A percentile compares a stretch with the other conserved stretches of the same genome.
Evolutionary conservation across 2,888 invertebrate genomes (phyloP).

Genomic region (Oscheius myriophilus): DNA sequence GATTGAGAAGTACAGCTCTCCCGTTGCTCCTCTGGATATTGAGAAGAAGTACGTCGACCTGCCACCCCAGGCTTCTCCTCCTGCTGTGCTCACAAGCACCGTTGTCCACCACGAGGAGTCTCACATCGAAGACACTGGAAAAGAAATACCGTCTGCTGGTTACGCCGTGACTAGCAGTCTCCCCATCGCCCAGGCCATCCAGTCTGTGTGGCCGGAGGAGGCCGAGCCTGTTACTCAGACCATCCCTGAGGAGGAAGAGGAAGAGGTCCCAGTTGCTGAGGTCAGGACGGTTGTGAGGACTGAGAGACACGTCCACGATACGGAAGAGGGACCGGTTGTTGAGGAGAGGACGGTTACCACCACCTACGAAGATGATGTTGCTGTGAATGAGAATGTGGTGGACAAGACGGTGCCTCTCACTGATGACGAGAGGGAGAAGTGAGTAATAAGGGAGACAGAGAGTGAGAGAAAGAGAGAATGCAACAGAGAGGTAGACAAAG

Average conservation of each 20-base stretch:
- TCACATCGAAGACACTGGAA: slow-evolving; percentile 11
- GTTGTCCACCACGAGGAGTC: slow-evolving; percentile 18
- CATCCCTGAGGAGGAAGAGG: slow-evolving; percentile 32
- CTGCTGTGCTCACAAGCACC: slow-evolving; percentile 2
- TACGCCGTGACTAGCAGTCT: slow-evolving; percentile 10
- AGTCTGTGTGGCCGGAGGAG: slow-evolving; percentile 20
- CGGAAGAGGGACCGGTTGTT: slow-evolving; percentile 65
- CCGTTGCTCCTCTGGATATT: not conserved
- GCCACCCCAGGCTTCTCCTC: slow-evolving; percentile 4
- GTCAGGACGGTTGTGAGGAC: slow-evolving; percentile 61
- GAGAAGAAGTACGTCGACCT: slow-evolving; percentile 21
- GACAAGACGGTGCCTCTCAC: slow-evolving; percentile 61
- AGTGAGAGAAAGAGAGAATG: too few species aligned
- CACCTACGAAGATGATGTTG: slow-evolving; percentile 61
- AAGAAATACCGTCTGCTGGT: slow-evolving; percentile 6
- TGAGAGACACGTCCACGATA: slow-evolving; percentile 67
- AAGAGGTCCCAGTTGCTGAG: slow-evolving; percentile 43
- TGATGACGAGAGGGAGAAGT: slow-evolving; percentile 61
- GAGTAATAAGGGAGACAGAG: slow-evolving; percentile 20
- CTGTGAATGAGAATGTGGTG: slow-evolving; percentile 59
- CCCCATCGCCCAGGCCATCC: slow-evolving; percentile 7
- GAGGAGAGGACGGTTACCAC: slow-evolving; percentile 66
- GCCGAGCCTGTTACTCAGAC: slow-evolving; percentile 28
- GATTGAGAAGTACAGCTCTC: slow-evolving; percentile 17
- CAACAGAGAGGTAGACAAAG: slow-evolving; percentile 60